Percentiles rank a stretch among this genome's conserved stretches.
phyloP scores from a whole-genome alignment of 2,113 vertebrate species.

The Polypterus senegalus region DNA sequence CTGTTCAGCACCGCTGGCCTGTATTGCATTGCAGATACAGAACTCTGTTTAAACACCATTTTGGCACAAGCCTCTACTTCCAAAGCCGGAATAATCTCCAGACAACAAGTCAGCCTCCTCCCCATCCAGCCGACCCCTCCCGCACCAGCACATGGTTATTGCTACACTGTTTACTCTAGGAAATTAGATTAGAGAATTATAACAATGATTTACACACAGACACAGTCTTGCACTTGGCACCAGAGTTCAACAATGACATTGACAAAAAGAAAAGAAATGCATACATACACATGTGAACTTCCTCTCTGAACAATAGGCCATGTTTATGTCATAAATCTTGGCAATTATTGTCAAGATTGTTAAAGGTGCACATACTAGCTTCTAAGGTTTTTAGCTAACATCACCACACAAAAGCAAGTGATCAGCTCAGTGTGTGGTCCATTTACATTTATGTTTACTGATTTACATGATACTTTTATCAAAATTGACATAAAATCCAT shows the following conservation, averaged over 20 bases:
- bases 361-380: not conserved
- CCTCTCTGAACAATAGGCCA: constrained; percentile 25
- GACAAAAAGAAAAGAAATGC: not conserved
- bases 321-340: constrained; percentile 14
- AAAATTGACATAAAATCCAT: no score
- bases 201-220: not conserved
- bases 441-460: no score
- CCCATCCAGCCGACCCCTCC: constrained; percentile 4
- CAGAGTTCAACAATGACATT: not conserved
- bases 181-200: constrained; percentile 17
- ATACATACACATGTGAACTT: constrained; percentile 16
- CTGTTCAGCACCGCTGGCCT: not conserved
- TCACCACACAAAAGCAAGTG: no score
- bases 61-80: no score
- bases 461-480: no score
- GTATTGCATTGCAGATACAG: not conserved
- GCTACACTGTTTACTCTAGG: constrained; percentile 5
- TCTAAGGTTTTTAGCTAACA: no score
- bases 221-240: constrained; percentile 5
- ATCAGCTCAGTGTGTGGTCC: no score
- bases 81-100: constrained; percentile 1
- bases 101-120: constrained; percentile 6
- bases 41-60: not conserved
- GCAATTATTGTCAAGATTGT: not conserved
- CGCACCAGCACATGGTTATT: constrained; percentile 4